Evolutionary conservation across 2,888 invertebrate genomes (phyloP).

Genomic region (Euplexia lucipara): DNA sequence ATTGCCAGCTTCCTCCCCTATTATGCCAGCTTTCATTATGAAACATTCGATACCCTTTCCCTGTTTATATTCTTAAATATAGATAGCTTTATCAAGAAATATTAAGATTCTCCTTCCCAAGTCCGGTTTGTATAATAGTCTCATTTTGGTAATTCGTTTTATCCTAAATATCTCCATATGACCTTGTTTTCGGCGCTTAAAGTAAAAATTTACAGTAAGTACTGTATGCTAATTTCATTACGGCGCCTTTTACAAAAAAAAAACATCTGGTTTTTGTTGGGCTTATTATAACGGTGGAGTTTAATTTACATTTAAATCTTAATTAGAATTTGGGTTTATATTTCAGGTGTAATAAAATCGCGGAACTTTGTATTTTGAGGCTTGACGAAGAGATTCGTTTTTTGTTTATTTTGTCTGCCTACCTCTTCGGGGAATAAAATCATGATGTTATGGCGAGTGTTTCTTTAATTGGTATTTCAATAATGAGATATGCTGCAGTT

Average conservation of each 20-base stretch:
- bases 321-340: conserved; percentile 5
- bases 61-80: too few relatives aligned
- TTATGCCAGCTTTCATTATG: too few relatives aligned
- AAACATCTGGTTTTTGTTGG: conserved; percentile 40
- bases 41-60: too few relatives aligned
- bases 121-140: conserved; percentile 4
- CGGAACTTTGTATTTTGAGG: neutral
- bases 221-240: conserved; percentile 42
- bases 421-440: too few relatives aligned
- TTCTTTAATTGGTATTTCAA: too few relatives aligned
- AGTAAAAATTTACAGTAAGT: conserved; percentile 41
- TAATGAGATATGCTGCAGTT: too few relatives aligned
- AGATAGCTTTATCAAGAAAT: neutral
- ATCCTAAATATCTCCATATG: conserved; percentile 16
- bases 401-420: too few relatives aligned
- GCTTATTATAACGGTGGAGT: conserved; percentile 34
- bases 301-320: conserved; percentile 27
- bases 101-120: neutral
- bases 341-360: conserved; percentile 5
- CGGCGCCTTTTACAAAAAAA: conserved; percentile 31
- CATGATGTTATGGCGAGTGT: too few relatives aligned
- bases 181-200: conserved; percentile 27
- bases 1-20: too few relatives aligned
- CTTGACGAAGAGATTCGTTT: neutral
- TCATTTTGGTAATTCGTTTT: conserved; percentile 20